Conservation (phyloP, 2,113 vertebrate species). For the Triplophysa siluroides region DNA sequence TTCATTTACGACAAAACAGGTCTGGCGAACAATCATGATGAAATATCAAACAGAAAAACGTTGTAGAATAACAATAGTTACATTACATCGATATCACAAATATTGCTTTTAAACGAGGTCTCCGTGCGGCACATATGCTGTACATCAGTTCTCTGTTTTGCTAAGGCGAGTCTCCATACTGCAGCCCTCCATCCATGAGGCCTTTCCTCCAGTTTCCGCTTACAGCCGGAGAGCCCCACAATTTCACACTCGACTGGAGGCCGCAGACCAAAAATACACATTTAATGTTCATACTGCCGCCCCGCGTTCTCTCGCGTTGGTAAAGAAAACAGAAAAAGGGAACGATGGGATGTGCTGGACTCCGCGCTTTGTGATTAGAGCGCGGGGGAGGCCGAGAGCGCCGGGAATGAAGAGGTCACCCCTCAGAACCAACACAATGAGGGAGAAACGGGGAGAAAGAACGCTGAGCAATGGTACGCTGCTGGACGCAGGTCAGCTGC, state of each 20-base stretch:
- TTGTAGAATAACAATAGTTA: not conserved
- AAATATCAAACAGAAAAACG: not conserved
- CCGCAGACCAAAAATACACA: constrained; percentile 39
- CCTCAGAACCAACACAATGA: constrained; percentile 11
- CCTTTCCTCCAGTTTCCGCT: constrained; percentile 37
- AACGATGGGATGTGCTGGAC: constrained; percentile 26
- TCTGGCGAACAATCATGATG: not conserved
- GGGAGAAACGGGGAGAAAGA: not conserved
- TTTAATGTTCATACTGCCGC: constrained; percentile 27
- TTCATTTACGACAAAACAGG: not conserved
- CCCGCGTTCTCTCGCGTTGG: constrained; percentile 23
- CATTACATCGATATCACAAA: constrained; percentile 15
- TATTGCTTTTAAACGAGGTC: not conserved
- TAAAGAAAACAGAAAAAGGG: constrained; percentile 40
- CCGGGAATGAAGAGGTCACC: constrained; percentile 17
- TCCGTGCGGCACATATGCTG: not conserved
- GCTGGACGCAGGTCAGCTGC: not conserved
- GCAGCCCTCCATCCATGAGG: constrained; percentile 47
- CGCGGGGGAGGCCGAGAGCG: constrained; percentile 2
- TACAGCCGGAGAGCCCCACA: constrained; percentile 41
- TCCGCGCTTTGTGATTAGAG: constrained; percentile 25
- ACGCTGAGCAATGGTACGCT: not conserved
- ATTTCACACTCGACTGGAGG: constrained; percentile 54
- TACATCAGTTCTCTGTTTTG: constrained; percentile 27
- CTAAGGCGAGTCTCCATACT: constrained; percentile 5